phyloP scores from a whole-genome alignment of 2,888 invertebrate genomes.

The Artemia sp. region DNA sequence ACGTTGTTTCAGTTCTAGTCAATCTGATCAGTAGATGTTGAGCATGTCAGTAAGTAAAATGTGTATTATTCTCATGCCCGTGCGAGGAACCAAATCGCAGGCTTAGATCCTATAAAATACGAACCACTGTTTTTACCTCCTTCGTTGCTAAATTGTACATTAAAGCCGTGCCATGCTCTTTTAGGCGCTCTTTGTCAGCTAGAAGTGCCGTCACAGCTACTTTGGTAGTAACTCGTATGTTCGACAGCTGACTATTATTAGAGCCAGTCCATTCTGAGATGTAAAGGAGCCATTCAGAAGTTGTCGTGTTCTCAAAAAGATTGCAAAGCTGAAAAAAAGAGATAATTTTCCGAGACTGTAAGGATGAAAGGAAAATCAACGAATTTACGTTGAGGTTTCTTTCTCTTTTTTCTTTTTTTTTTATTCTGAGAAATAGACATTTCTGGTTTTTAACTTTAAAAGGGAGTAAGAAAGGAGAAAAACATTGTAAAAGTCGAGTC shows the following conservation, averaged over 20 bases:
- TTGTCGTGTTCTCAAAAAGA: slow-evolving; percentile 68
- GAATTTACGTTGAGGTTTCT: neutral
- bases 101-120: slow-evolving; percentile 39
- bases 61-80: slow-evolving; percentile 17
- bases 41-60: neutral
- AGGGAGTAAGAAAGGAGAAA: slow-evolving; percentile 22
- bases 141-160: slow-evolving; percentile 80
- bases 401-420: no score
- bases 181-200: slow-evolving; percentile 49
- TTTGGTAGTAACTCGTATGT: slow-evolving; percentile 76
- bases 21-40: neutral
- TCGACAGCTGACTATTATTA: slow-evolving; percentile 53
- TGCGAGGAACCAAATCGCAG: slow-evolving; percentile 16
- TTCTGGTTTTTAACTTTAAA: slow-evolving; percentile 4
- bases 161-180: slow-evolving; percentile 65
- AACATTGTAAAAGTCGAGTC: neutral
- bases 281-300: slow-evolving; percentile 81
- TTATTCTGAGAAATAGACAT: neutral
- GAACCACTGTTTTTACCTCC: slow-evolving; percentile 93
- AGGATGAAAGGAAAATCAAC: neutral
- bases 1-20: no score
- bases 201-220: slow-evolving; percentile 70
- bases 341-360: neutral
- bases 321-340: slow-evolving; percentile 52
- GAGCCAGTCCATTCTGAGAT: slow-evolving; percentile 76